Evolutionary conservation across 2,888 invertebrate genomes (phyloP), one percentile per base, ranked within the genome.

Genomic region (Fragum sueziense): DNA sequence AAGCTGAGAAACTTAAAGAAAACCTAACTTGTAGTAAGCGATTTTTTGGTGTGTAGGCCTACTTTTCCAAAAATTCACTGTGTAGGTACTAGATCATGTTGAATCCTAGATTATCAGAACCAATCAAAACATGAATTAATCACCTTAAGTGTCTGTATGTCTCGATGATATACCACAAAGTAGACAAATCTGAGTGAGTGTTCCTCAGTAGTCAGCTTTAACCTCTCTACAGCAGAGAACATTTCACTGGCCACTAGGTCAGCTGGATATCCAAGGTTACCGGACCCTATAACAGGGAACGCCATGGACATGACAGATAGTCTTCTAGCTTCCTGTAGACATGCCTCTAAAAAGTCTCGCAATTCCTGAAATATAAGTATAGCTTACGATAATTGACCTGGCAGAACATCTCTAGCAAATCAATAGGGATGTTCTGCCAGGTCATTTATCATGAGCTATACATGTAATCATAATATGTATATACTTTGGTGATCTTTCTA

Each of bases 271-370:
- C 65, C 52, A 17, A 81, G 52, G 25, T 69, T 70, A 34, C 80
- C 80, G 20, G 80, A 74, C 4, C 80, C 80, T 14, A 81, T 59
- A 6, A 71, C 80, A 4, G 80, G 80, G 20, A 81, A 77, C 31
- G 80, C 80, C 27, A 81, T 81, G 17, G 77, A 54, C 25, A 57
- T 25, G 9, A 52, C 47, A n/a, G 65, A 14, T 3, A 57, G 33
- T 4, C 69, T 14, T 0, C 59, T 51, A 14, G 80, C 73, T 41
- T 31, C 9, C 20, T 54, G 29, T 1, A 79, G 31, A 34, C 78
- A 79, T 7, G 3, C 47, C n/a, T 22, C 25, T 37, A 79, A 33
- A 31, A 70, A 70, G 11, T 27, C 27, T 31, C 70, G 0, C 2
- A 79, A 33, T 52, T 57, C 70, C 78, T 79, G 67, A 27, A 74